These are phyloP conservation scores for Mallateleia sp. DNA, from an alignment of 2,888 invertebrate genomes.

Conservation along the genomic window DNA sequence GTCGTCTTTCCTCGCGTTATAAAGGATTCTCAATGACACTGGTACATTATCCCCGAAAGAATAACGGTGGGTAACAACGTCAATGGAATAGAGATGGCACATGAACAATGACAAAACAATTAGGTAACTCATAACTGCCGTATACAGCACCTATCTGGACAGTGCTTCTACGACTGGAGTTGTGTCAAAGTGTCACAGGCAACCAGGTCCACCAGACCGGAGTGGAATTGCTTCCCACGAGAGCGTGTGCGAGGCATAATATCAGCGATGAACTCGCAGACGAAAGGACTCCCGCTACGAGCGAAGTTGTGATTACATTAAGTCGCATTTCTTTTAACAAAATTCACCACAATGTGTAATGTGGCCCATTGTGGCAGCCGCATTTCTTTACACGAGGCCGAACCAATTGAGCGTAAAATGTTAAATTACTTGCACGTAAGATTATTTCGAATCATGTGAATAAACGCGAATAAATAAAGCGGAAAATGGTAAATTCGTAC, in stretches of 20 bases:
- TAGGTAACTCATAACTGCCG: slow-evolving; percentile 89
- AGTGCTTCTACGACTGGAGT: slow-evolving; percentile 83
- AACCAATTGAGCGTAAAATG: too few relatives aligned
- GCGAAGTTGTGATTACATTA: slow-evolving; percentile 39
- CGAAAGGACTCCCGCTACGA: slow-evolving; percentile 58
- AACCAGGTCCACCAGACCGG: slow-evolving; percentile 89
- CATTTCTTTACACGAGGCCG: too few relatives aligned
- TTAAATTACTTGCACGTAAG: too few relatives aligned
- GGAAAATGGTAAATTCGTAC: too few relatives aligned
- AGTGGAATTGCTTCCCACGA: slow-evolving; percentile 86
- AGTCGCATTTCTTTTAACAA: slow-evolving; percentile 29
- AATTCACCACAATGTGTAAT: too few relatives aligned
- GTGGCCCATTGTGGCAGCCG: too few relatives aligned
- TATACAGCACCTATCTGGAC: slow-evolving; percentile 85
- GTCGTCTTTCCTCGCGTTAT: neutral
- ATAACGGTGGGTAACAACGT: slow-evolving; percentile 54
- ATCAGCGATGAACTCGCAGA: slow-evolving; percentile 80
- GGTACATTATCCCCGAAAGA: slow-evolving; percentile 21
- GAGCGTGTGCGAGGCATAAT: slow-evolving; percentile 85
- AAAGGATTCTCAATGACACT: neutral
- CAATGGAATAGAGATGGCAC: slow-evolving; percentile 68
- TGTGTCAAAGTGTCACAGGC: slow-evolving; percentile 89
- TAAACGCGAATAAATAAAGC: too few relatives aligned
- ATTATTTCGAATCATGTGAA: too few relatives aligned
- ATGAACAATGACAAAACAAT: slow-evolving; percentile 89